Evolutionary conservation across 2,888 invertebrate genomes (phyloP), one percentile per base, ranked within the genome.

Genomic region (Epirrita christyi): DNA sequence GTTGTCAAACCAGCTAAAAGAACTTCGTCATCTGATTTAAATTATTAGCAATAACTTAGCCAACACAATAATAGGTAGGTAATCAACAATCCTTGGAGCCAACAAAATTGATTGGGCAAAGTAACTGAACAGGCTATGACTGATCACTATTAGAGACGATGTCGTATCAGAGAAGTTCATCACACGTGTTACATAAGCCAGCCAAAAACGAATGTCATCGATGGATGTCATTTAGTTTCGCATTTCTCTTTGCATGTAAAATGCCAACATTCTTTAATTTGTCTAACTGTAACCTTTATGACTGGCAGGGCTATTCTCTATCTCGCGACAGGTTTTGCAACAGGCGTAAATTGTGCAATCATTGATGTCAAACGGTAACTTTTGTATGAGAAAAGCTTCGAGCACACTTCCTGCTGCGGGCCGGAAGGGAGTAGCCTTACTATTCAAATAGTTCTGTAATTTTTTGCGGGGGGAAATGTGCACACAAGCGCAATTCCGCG

Each of bases 31-130:
- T 37, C 14, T 45, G 27, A 27, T 44, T 44, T 27, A 55, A 55
- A 8, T 48, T 48, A 55, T 48, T 48, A 29, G 21, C 21, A 43
- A 54, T 46, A 15, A n/a, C 10, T 34, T 46, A 48, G 40, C 34
- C 7, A 27, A 28, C 36, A 29, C 14, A 44, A 32, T 44, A 50
- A n/a, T n/a, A n/a, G n/a, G n/a, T 27, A 13, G 10, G 14, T 9
- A 6, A 9, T 32, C 32, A 28, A 14, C 15, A 37, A 28, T 48
- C 38, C 37, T 55, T 44, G 42, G 36, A 14, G 15, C n/a, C 14
- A 36, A 54, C 37, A 47, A 53, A 34, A 54, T 54, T 43, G 14
- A 55, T 47, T 48, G 15, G 28, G 15, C 47, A 48, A 36, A 42
- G 43, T 38, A 29, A 52, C n/a, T 6, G 10, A 36, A 13, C 28